phyloP scores from a whole-genome alignment of 1,140 invertebrate species.

The Pseudomyrmex cubaensis region DNA sequence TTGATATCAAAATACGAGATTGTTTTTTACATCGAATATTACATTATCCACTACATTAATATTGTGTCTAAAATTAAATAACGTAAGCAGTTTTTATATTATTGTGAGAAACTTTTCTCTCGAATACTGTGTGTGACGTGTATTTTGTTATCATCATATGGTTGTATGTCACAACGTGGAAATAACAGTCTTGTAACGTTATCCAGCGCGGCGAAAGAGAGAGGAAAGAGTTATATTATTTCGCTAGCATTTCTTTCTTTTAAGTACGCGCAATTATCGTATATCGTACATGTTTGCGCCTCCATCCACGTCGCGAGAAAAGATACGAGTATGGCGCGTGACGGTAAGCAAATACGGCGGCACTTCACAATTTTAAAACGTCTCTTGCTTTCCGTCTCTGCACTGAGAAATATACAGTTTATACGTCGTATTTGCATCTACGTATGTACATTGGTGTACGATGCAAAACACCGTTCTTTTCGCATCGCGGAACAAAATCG shows the following conservation, averaged over 20 bases:
- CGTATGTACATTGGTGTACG: neutral
- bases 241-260: conserved; percentile 17
- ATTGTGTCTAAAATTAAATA: no score
- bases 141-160: neutral
- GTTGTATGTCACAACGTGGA: conserved; percentile 22
- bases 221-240: neutral
- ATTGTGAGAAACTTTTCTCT: conserved; percentile 1
- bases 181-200: neutral
- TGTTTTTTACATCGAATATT: no score
- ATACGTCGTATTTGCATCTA: conserved; percentile 43
- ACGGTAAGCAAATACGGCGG: conserved; percentile 18
- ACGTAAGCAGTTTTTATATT: no score
- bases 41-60: no score
- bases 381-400: neutral
- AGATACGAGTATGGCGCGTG: neutral
- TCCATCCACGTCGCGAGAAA: neutral
- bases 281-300: conserved; percentile 1
- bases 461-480: neutral
- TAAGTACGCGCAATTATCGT: conserved; percentile 43
- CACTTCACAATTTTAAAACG: conserved; percentile 16
- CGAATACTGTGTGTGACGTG: neutral
- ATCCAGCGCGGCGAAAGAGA: neutral
- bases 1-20: no score
- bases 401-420: conserved; percentile 19
- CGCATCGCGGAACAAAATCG: neutral